Conservation (phyloP, 2,113 vertebrate genomes). For the Siphamia tubifer region DNA sequence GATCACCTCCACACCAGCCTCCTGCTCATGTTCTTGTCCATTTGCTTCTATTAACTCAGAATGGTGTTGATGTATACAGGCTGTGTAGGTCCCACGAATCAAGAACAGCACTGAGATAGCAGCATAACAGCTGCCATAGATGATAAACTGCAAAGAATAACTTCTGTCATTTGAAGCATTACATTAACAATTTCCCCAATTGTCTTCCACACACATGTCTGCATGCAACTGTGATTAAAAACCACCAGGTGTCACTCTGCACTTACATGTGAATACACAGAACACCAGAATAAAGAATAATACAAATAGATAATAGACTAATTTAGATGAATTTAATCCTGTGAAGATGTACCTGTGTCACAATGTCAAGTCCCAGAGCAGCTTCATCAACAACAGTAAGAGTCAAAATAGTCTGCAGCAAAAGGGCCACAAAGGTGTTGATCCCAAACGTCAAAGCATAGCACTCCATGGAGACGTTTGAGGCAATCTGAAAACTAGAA, state of each 20-base stretch:
- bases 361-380: slow-evolving; percentile 72
- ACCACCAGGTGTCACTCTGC: slow-evolving; percentile 49
- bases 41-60: neutral
- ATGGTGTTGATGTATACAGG: slow-evolving; percentile 1
- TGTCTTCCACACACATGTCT: neutral
- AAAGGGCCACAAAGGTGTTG: slow-evolving; percentile 75
- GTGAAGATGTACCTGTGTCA: slow-evolving; percentile 64
- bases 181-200: neutral
- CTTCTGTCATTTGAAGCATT: neutral
- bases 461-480: slow-evolving; percentile 76
- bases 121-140: slow-evolving; percentile 76
- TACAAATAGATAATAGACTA: too few species aligned
- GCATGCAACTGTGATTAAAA: neutral
- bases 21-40: neutral
- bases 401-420: slow-evolving; percentile 76
- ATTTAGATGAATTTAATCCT: neutral
- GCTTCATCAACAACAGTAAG: slow-evolving; percentile 67
- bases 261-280: neutral
- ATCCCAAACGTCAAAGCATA: slow-evolving; percentile 78
- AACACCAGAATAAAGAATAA: neutral
- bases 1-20: slow-evolving; percentile 23
- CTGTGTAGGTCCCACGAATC: slow-evolving; percentile 65
- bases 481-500: slow-evolving; percentile 77
- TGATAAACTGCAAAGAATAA: slow-evolving; percentile 58
- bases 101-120: slow-evolving; percentile 73